Evolutionary conservation across 2,797 vertebrate genomes (phyloP).

Genomic region (Arvicola amphibius): DNA sequence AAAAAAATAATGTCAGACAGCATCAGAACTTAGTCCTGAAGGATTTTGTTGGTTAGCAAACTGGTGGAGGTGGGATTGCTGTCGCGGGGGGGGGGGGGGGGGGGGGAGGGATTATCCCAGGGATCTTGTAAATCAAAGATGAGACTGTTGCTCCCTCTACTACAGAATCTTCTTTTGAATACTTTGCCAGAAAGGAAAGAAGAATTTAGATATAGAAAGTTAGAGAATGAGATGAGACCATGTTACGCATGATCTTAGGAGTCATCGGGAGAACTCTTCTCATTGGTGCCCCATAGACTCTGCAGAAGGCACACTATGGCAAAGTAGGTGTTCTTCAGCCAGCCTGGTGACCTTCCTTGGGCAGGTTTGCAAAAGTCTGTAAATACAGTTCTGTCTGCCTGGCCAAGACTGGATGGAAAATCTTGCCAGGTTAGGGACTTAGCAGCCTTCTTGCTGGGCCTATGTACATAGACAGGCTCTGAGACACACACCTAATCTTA

Average conservation of each 20-base stretch:
- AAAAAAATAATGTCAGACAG: conserved; percentile 30
- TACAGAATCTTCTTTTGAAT: conserved; percentile 61
- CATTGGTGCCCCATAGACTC: not conserved
- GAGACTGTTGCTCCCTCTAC: conserved; percentile 50
- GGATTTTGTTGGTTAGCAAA: conserved; percentile 75
- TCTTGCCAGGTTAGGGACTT: not conserved
- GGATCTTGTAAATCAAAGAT: conserved; percentile 72
- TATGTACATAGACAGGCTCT: not conserved
- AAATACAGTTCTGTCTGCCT: not conserved
- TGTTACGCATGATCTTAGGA: conserved; percentile 63
- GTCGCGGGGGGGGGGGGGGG: conserved; percentile 46
- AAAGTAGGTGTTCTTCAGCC: not conserved
- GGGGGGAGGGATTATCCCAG: conserved; percentile 32
- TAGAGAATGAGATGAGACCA: not conserved
- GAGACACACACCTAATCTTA: not conserved
- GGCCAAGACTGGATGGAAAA: not conserved
- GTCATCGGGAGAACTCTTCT: conserved; percentile 42
- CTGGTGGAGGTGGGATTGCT: conserved; percentile 61
- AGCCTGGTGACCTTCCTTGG: not conserved
- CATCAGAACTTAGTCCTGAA: conserved; percentile 67
- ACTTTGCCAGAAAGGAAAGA: not conserved
- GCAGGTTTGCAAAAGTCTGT: not conserved
- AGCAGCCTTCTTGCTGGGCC: not conserved
- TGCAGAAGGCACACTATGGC: not conserved
- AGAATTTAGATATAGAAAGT: conserved; percentile 63